These are phyloP conservation scores for Lysandra bellargus DNA, from an alignment of 2,888 invertebrate genomes.

Conservation along the genomic window DNA sequence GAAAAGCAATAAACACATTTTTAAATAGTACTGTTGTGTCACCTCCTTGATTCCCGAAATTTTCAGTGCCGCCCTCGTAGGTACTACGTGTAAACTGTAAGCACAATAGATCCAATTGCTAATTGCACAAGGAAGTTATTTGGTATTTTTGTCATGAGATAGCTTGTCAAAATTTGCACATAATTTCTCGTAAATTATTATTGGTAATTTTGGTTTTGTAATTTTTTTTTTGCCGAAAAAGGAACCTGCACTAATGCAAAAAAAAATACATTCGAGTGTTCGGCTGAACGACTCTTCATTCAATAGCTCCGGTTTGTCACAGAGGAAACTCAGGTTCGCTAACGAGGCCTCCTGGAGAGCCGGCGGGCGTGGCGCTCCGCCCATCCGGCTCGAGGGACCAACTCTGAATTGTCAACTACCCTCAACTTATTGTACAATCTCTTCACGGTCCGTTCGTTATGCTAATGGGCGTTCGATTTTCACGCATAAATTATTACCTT, in stretches of 20 bases:
- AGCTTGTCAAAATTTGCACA: no score
- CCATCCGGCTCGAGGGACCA: constrained; percentile 60
- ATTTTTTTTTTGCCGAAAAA: neutral
- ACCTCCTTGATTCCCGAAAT: no score
- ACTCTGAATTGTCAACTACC: constrained; percentile 55
- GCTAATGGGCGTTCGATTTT: constrained; percentile 38
- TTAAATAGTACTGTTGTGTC: no score
- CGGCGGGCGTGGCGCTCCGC: constrained; percentile 61
- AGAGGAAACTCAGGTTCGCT: constrained; percentile 42
- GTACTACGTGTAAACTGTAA: no score
- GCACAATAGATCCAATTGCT: no score
- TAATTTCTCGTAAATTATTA: no score
- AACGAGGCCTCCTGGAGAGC: constrained; percentile 59
- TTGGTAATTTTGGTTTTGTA: no score
- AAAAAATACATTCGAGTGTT: constrained; percentile 28
- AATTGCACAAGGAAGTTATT: no score
- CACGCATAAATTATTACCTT: constrained; percentile 39
- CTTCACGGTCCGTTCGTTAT: constrained; percentile 38
- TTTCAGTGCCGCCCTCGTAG: no score
- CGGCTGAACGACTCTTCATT: constrained; percentile 31
- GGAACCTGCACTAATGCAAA: neutral
- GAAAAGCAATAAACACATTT: no score
- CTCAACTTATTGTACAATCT: constrained; percentile 40
- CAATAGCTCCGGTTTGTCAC: constrained; percentile 40
- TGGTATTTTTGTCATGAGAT: no score